Evolutionary conservation across 2,113 vertebrate species (phyloP).

Genomic region (Sturnus vulgaris): DNA sequence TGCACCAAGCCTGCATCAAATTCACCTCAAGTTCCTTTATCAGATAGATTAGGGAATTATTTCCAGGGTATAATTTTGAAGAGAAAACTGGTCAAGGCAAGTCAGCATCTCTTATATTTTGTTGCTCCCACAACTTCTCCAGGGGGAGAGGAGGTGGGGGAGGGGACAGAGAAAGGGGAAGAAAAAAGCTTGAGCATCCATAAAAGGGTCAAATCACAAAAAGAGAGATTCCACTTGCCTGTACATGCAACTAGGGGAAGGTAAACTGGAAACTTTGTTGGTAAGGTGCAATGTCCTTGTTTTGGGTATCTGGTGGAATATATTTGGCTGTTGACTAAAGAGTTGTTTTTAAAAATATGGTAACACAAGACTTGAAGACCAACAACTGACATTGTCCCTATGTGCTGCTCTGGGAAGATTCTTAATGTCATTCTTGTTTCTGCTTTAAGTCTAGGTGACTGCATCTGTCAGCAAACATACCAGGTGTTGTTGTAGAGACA

Average conservation of each 20-base stretch:
- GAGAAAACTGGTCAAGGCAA: not conserved
- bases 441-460: not conserved
- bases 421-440: not conserved
- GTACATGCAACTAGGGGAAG: not conserved
- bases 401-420: not conserved
- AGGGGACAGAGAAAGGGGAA: not conserved
- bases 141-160: too few species aligned
- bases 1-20: not conserved
- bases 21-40: not conserved
- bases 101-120: not conserved
- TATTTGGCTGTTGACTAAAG: not conserved
- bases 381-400: not conserved
- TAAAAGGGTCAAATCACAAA: not conserved
- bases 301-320: not conserved
- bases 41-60: not conserved
- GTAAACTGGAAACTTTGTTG: not conserved
- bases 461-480: not conserved
- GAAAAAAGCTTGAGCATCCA: not conserved
- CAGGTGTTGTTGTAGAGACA: not conserved
- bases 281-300: not conserved
- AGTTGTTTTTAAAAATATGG: not conserved
- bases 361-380: not conserved
- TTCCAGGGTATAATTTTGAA: not conserved
- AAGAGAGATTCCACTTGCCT: not conserved
- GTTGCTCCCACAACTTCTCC: not conserved